Evolutionary conservation across 1,140 invertebrate genomes (phyloP), one percentile per base, ranked within the genome.

Genomic region (Campoletis sonorensis): DNA sequence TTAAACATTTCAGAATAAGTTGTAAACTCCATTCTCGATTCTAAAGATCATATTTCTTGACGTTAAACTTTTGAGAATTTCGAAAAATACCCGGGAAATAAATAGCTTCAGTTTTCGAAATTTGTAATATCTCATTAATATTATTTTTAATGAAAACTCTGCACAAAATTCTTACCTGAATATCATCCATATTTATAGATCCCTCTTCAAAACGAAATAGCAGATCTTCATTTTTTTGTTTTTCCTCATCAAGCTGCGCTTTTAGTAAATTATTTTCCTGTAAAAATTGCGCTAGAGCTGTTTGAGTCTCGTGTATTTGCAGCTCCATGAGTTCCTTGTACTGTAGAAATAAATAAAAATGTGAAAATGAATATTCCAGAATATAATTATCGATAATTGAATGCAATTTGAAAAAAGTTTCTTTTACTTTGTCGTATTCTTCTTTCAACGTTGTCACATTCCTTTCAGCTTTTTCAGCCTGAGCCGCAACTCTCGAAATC

Each of bases 171-270:
- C 90, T 83, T 93, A 97, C 96, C 94, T 97, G 95, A 89, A 97
- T 93, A 87, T 97, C 96, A 86, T 94, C 94, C 91, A 95, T 96
- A 86, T 93, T 93, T 84, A 97, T 94, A 37, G 94, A 95, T 86
- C 97, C 97, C 91, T 99, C 98, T 92, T 99, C 98, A 82, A 97
- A 95, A 54, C 96, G 94, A 88, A 99, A 99, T 87, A 97, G 94
- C 68, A 98, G 92, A 91, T 99, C 98, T 93, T 99, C 98, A 15
- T 96, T 94, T 91, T 97, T 98, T 86, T 96, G 95, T 87, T 94
- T 95, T 86, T 98, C 97, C 85, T 98, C 97, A 83, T 98, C 96
- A 83, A 98, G 88, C 84, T 96, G 95, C 61, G 93, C 92, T 68
- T 92, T 89, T 26, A 98, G 89, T 30, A 94, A 93, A 79, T 93